These are phyloP conservation scores for Bubo scandiacus DNA, from an alignment of 2,113 vertebrate genomes.

Conservation along the genomic window DNA sequence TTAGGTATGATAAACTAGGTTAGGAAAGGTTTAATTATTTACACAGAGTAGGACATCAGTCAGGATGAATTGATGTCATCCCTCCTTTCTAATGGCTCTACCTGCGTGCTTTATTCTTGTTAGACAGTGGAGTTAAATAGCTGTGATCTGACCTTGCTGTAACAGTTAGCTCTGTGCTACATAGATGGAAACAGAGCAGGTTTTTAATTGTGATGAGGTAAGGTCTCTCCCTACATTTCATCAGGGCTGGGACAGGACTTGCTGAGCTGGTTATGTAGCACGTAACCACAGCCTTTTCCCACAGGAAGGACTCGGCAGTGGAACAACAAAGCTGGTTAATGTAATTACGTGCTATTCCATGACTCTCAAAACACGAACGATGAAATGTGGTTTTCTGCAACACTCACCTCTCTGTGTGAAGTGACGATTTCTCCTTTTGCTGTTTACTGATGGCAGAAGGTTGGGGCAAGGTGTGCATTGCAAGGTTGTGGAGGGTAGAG, in stretches of 20 bases:
- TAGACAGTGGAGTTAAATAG: background rate
- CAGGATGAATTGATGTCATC: background rate
- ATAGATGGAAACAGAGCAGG: constrained; percentile 14
- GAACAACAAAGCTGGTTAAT: background rate
- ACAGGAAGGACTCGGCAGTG: constrained; percentile 6
- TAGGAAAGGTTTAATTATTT: background rate
- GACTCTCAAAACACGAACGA: background rate
- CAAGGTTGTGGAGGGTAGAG: background rate
- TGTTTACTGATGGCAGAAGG: background rate
- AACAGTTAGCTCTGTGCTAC: constrained; percentile 20
- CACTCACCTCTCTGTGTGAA: background rate
- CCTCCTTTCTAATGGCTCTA: background rate
- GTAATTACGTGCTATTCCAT: background rate
- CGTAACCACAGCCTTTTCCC: constrained; percentile 38
- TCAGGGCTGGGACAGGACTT: background rate
- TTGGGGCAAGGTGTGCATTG: background rate
- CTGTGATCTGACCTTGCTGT: background rate
- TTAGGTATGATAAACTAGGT: background rate
- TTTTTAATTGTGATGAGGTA: constrained; percentile 43
- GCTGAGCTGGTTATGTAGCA: constrained; percentile 34
- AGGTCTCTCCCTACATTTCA: background rate
- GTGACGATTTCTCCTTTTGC: background rate
- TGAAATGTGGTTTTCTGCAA: background rate
- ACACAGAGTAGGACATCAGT: background rate
- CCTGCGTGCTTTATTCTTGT: background rate